These are phyloP conservation scores for Antheraea assamensis DNA, from an alignment of 2,888 invertebrate genomes.

Conservation along the genomic window DNA sequence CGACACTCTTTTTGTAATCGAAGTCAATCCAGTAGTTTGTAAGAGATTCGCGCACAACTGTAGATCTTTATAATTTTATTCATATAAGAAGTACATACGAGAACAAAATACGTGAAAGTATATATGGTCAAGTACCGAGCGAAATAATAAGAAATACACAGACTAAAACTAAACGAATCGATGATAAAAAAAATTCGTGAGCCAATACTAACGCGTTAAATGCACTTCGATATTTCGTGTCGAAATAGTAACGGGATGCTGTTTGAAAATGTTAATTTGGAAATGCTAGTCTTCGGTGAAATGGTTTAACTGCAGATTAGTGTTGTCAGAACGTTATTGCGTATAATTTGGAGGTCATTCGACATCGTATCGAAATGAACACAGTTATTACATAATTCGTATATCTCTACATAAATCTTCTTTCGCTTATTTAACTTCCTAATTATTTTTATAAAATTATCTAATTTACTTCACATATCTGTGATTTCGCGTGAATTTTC, in stretches of 20 bases:
- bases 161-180: not conserved
- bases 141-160: not conserved
- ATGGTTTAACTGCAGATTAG: not conserved
- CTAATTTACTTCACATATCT: not conserved
- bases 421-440: not conserved
- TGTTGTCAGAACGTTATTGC: constrained; percentile 7
- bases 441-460: not conserved
- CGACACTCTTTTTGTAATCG: too few species aligned
- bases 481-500: not conserved
- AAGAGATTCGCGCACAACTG: too few species aligned
- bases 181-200: not conserved
- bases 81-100: not conserved
- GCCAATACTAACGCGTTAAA: not conserved
- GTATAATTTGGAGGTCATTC: constrained; percentile 12
- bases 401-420: not conserved
- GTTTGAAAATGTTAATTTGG: not conserved
- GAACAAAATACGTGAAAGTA: not conserved
- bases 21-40: too few species aligned
- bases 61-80: too few species aligned
- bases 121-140: not conserved
- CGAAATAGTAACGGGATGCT: not conserved
- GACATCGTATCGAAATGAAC: not conserved
- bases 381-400: not conserved
- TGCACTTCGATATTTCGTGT: not conserved
- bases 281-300: not conserved